Evolutionary conservation across 2,113 vertebrate genomes (phyloP), one percentile per base, ranked within the genome.

Genomic region (Passer domesticus): DNA sequence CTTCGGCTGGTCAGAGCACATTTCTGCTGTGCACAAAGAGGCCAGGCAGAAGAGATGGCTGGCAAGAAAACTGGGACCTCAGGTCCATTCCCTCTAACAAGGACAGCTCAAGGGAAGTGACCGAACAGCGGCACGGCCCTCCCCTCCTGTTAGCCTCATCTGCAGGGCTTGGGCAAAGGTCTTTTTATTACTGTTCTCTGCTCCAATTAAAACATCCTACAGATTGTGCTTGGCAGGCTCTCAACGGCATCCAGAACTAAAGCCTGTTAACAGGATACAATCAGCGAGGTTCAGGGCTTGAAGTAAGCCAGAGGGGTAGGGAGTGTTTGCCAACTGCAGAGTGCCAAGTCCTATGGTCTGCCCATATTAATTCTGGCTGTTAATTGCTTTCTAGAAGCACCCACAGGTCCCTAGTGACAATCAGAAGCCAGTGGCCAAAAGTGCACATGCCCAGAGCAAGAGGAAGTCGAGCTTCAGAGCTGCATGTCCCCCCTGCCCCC

Each of bases 131-230:
- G n/a, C 18, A 4, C 2, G 0, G 70, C 78, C 73, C 60, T 77
- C 89, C 83, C 58, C 47, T 94, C 73, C 47, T 3, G 5, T 90
- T 94, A 92, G 58, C 62, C 74, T 77, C 62, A 69, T 94, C 79
- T 69, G 55, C 69, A 94, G 80, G 84, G 72, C 39, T 81, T 1
- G n/a, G 74, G 89, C 67, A 88, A 84, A 94, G 82, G 87, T 84
- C 80, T 93, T 89, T 89, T 89, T 77, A 91, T 76, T 92, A 68
- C 92, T 60, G 46, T 78, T 92, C 86, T 74, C 87, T 91, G 43
- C 79, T 84, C 76, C 91, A 87, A 91, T 94, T 94, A 93, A 95
- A 97, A 89, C 60, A 81, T 90, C 86, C 92, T 84, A 76, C 56
- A 83, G 52, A 47, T 91, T 85, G 83, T 58, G 67, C 88, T 96